Base-by-base conservation (phyloP, 2,888 invertebrate genomes). In the Parnassius glacialis region DNA sequence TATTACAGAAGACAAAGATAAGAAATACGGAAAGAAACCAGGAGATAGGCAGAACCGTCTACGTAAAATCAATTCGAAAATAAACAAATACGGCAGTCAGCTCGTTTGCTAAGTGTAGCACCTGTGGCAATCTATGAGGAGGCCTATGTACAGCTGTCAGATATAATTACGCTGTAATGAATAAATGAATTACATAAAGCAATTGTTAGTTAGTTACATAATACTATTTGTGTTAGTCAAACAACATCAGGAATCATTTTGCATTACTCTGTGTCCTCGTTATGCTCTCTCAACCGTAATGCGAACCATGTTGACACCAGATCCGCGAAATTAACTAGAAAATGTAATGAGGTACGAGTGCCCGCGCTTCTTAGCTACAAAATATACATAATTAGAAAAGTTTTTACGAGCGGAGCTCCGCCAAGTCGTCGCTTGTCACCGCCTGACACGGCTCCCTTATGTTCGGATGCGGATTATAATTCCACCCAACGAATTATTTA, bases 321-420 rank as follows among this genome's bases (percentile, higher is more conserved):
- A 87, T 83, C 78, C 78, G 70, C 78, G 78, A 84, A 87, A 87
- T 85, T 83, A 87, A 86, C 84, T 85, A 82, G 84, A 83, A 87
- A 85, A 87, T 85, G 86, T 88, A 86, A 87, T 81, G 81, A 79
- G 79, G 74, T 75, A 71, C 70, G 78, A 81, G 79, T 80, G 77
- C 71, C 72, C 65, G 68, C 75, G 78, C 75, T 81, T 85, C 85
- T 89, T 87, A 82, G 83, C 85, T 83, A 83, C 89, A 84, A 87
- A 91, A 89, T 89, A 84, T 86, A 85, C 84, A 87, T 90, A 90
- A 90, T 90, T 90, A 91, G 85, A 85, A 90, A 90, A 90, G 90
- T 90, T 91, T 91, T 90, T 90, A 90, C 82, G 88, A 87, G 84
- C 82, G 74, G 70, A 75, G 78, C 78, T 77, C 71, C 81, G 80